Conservation (phyloP, 2,888 invertebrate genomes). For the Tipula lateralis region DNA sequence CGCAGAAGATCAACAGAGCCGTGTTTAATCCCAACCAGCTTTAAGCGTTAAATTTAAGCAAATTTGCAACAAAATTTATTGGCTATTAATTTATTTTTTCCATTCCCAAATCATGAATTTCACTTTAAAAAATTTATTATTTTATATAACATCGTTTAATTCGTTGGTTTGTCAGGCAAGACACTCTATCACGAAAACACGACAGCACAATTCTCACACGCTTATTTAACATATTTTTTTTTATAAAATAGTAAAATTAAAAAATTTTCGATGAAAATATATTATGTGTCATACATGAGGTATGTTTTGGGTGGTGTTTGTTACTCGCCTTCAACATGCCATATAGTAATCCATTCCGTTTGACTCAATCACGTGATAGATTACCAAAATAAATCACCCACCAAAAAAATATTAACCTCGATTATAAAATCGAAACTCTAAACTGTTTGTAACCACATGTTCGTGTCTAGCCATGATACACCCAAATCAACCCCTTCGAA, state of each 20-base stretch:
- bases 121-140: constrained; percentile 26
- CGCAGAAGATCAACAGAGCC: too few relatives aligned
- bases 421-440: background rate
- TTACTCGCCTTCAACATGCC: background rate
- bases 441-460: background rate
- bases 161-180: background rate
- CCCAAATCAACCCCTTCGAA: background rate
- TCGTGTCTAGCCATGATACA: background rate
- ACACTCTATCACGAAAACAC: constrained; percentile 20
- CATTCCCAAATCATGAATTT: background rate
- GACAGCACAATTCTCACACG: background rate
- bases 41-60: too few relatives aligned
- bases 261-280: background rate
- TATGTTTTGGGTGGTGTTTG: background rate
- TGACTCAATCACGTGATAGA: background rate
- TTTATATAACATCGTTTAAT: background rate
- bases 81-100: background rate
- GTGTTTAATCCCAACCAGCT: too few relatives aligned
- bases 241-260: background rate
- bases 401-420: background rate
- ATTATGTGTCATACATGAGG: background rate
- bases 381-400: background rate
- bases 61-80: too few relatives aligned
- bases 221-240: background rate
- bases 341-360: background rate